Evolutionary conservation across 2,888 invertebrate species (phyloP).

Genomic region (Sarcophaga subvicina): DNA sequence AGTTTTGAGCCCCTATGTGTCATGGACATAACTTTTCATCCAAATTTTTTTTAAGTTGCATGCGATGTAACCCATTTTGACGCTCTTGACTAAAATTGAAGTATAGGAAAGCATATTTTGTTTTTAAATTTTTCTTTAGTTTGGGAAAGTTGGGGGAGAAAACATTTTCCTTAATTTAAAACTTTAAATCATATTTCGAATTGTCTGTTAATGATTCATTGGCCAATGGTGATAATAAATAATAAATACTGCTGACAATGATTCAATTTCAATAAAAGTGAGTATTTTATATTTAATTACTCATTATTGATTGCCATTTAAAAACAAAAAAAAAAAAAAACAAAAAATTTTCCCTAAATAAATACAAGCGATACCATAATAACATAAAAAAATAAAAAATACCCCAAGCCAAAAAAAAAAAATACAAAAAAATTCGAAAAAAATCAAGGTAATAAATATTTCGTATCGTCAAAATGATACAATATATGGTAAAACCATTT

Average conservation of each 20-base stretch:
- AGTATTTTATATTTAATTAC: slow-evolving; percentile 44
- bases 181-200: slow-evolving; percentile 3
- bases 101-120: too few relatives aligned
- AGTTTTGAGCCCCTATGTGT: too few relatives aligned
- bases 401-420: slow-evolving; percentile 32
- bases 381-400: slow-evolving; percentile 6
- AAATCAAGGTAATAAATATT: slow-evolving; percentile 68
- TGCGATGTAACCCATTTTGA: too few relatives aligned
- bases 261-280: slow-evolving; percentile 36
- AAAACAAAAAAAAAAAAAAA: slow-evolving; percentile 27
- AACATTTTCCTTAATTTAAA: neutral
- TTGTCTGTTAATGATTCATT: slow-evolving; percentile 36
- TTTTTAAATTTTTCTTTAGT: too few relatives aligned
- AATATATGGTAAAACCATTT: slow-evolving; percentile 60
- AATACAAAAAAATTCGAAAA: slow-evolving; percentile 40
- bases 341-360: slow-evolving; percentile 48
- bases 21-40: too few relatives aligned
- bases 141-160: too few relatives aligned
- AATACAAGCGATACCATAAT: slow-evolving; percentile 50
- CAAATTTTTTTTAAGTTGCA: too few relatives aligned
- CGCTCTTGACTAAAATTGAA: too few relatives aligned
- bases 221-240: neutral
- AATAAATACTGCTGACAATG: neutral
- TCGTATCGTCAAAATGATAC: slow-evolving; percentile 36
- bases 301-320: slow-evolving; percentile 55